These are phyloP conservation scores for Cryptomyrus ogoouensis DNA, from an alignment of 2,113 vertebrate genomes.

Conservation along the genomic window DNA sequence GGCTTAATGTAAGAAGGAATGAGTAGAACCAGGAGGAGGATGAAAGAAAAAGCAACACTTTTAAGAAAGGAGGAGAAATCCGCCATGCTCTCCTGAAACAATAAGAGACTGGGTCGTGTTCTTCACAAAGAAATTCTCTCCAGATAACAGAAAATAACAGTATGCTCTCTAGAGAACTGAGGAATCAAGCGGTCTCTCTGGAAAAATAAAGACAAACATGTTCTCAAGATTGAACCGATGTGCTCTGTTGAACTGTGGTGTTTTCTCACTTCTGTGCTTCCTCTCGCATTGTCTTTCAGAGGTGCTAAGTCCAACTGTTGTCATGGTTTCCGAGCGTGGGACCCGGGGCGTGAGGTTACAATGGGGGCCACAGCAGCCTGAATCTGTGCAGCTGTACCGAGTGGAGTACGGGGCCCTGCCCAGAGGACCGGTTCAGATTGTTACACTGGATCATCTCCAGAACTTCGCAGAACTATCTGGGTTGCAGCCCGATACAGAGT, in stretches of 20 bases:
- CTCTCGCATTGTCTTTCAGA: conserved; percentile 34
- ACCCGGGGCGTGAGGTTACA: conserved; percentile 68
- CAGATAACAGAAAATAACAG: background rate
- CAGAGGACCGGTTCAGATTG: conserved; percentile 42
- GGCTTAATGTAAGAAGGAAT: background rate
- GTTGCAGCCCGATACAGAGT: conserved; percentile 66
- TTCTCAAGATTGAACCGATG: background rate
- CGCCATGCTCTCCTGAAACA: background rate
- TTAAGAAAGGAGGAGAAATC: background rate
- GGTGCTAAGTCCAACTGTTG: conserved; percentile 54
- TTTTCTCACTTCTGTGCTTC: background rate
- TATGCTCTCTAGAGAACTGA: background rate
- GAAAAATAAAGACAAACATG: background rate
- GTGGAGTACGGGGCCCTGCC: conserved; percentile 71
- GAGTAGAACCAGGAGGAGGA: background rate
- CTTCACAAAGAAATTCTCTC: background rate
- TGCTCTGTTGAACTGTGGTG: background rate
- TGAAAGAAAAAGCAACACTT: background rate
- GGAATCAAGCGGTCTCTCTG: background rate
- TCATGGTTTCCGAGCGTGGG: conserved; percentile 66
- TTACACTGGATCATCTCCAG: conserved; percentile 49
- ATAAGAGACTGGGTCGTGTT: background rate
- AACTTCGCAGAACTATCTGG: conserved; percentile 65
- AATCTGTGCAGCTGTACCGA: conserved; percentile 54
- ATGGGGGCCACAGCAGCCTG: conserved; percentile 65